These are phyloP conservation scores for Urocitellus parryii DNA, from an alignment of 2,113 vertebrate species.

Conservation along the genomic window DNA sequence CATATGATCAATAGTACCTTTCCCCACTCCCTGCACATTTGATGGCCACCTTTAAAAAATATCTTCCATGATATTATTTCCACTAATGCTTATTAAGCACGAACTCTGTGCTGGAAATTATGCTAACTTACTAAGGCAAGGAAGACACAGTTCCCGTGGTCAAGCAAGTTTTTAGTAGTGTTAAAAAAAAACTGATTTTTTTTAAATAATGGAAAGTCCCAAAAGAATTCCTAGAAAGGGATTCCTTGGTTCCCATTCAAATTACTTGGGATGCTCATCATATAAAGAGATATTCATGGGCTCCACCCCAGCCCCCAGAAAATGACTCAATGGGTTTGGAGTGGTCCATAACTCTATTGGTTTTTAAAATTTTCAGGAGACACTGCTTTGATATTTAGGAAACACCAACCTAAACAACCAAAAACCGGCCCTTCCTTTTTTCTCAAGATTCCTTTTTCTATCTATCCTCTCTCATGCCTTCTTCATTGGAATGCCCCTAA, in stretches of 20 bases:
- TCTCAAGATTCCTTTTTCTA: not conserved
- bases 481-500: slow-evolving; percentile 61
- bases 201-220: slow-evolving; percentile 1
- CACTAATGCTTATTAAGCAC: not conserved
- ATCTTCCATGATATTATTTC: not conserved
- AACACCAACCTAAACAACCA: slow-evolving; percentile 33
- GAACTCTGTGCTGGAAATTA: slow-evolving; percentile 19
- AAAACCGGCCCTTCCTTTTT: slow-evolving; percentile 29
- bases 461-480: not conserved
- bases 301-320: not conserved
- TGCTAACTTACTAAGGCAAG: not conserved
- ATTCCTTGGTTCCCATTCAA: not conserved
- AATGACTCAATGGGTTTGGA: not conserved
- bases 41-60: not conserved
- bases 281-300: not conserved
- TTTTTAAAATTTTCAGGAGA: not conserved
- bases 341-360: not conserved
- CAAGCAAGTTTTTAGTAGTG: not conserved
- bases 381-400: slow-evolving; percentile 31
- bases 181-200: not conserved
- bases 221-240: slow-evolving; percentile 4
- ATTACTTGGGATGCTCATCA: not conserved
- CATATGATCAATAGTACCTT: not conserved
- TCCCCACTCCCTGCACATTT: not conserved
- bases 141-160: not conserved